Evolutionary conservation across 37 sponge, comb jelly and placozoan genomes (phyloP), one percentile per base, ranked within the genome.

Genomic region (Axinella damicornis): DNA sequence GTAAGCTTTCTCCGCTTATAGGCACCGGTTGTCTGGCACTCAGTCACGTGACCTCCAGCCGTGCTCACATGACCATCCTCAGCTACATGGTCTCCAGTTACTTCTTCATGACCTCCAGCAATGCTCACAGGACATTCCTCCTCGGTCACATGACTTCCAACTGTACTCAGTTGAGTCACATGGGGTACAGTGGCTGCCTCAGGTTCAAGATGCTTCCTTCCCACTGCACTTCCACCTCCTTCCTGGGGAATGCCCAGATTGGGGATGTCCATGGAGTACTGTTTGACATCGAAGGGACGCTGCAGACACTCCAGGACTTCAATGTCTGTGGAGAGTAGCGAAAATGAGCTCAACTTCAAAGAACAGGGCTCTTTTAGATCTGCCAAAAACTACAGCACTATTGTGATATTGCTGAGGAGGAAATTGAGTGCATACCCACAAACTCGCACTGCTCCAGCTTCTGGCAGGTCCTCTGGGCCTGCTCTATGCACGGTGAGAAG

Each of bases 401-500:
- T 30, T 20, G 28, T 37, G 18, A 35, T 12, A 65, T 33, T 2
- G 38, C 37, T 11, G 5, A 4, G 27, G 61, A 20, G 19, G 31
- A 35, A 20, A 52, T 24, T 5, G 2, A 74, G 57, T 31, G 37
- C 83, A 66, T 57, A 87, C 93, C 98, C 19, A 68, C 66, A 81
- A 98, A 95, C n/a, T 91, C 91, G 71, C 55, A 40, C 67, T 83
- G 80, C 24, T 38, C 34, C 17, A 99, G 87, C 34, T 77, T 65
- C 32, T 71, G 64, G 74, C 92, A 91, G 14, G 95, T 96, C 68
- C 82, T 89, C 79, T 99, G 99, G 22, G 95, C 94, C 69, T 99
- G 99, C 87, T 99, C 99, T 31, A 99, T 91, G 58, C 99, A 99
- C 0, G 99, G 99, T 21, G 96, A 95, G 80, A 99, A 99, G 25